Evolutionary conservation across 2,797 vertebrate genomes (phyloP), one percentile per base, ranked within the genome.

Genomic region (Argentina silus): DNA sequence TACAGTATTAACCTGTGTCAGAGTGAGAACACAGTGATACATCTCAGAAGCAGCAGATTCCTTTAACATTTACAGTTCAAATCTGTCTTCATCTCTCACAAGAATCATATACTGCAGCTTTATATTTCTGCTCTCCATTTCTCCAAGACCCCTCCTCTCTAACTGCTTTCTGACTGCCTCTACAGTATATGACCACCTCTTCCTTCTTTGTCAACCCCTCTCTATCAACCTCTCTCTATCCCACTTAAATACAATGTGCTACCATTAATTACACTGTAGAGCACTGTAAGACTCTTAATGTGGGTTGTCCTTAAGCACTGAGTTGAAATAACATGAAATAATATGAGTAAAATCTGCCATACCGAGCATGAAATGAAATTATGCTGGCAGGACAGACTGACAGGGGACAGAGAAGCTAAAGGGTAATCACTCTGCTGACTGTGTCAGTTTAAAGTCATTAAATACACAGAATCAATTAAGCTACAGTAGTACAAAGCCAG

Each of bases 351-450:
- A 42, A 42, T 62, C 9, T 62, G 10, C 60, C 36, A 55, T 19
- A 36, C 55, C 57, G n/a, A 27, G 0, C 44, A 44, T 43, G 63
- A 69, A 72, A 75, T 14, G 47, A 69, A 17, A 75, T 53, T 53
- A 5, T 17, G 15, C 51, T 15, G 51, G 23, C 60, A 36, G 60
- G 51, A 36, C 8, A 51, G 59, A 60, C 63, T 47, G 64, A 63
- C 51, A 19, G 53, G n/a, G 56, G 70, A 61, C 53, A 45, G 23
- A 15, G 19, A 72, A 42, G 56, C 66, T 59, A 61, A 55, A 48
- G 23, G 69, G 36, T 42, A 77, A 55, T 73, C 70, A 73, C n/a
- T 68, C 72, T 57, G 44, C 75, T 64, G 69, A 73, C 55, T 36
- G 36, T 10, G 27, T 50, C 60, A 17, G 45, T 61, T 75, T 73